Conservation (phyloP, 2,888 invertebrate species). For the Camptogramma bilineatum region DNA sequence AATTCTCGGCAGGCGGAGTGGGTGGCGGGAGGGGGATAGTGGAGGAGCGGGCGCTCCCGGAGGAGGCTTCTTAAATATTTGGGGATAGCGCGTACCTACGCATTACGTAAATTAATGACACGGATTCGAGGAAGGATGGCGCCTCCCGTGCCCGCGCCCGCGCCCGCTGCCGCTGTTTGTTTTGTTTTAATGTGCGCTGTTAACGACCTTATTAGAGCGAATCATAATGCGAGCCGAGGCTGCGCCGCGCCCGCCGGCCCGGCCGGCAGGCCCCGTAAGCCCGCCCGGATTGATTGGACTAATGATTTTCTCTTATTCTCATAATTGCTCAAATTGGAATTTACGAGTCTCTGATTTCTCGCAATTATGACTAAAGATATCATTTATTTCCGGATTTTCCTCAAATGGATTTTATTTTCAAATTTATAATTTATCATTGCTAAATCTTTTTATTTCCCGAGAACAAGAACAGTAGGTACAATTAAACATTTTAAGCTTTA, state of each 20-base stretch:
- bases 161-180: slow-evolving; percentile 71
- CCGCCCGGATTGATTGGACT: slow-evolving; percentile 72
- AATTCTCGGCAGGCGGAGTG: slow-evolving; percentile 83
- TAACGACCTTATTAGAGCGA: slow-evolving; percentile 84
- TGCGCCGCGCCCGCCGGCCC: slow-evolving; percentile 31
- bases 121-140: slow-evolving; percentile 86
- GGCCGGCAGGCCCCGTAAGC: slow-evolving; percentile 34
- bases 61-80: slow-evolving; percentile 86
- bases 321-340: slow-evolving; percentile 78
- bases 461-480: neutral
- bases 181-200: slow-evolving; percentile 85
- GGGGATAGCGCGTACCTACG: slow-evolving; percentile 86
- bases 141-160: slow-evolving; percentile 61
- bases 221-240: slow-evolving; percentile 60
- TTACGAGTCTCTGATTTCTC: slow-evolving; percentile 54
- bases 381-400: slow-evolving; percentile 61
- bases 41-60: slow-evolving; percentile 83
- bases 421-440: neutral
- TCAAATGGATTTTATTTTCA: slow-evolving; percentile 46
- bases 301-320: slow-evolving; percentile 79
- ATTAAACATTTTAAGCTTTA: neutral
- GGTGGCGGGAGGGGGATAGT: slow-evolving; percentile 74
- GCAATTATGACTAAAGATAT: slow-evolving; percentile 66
- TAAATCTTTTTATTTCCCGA: neutral
- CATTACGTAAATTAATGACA: slow-evolving; percentile 86